These are phyloP conservation scores for Drosophila nannoptera DNA, from an alignment of 1,140 invertebrate genomes.

Conservation along the genomic window DNA sequence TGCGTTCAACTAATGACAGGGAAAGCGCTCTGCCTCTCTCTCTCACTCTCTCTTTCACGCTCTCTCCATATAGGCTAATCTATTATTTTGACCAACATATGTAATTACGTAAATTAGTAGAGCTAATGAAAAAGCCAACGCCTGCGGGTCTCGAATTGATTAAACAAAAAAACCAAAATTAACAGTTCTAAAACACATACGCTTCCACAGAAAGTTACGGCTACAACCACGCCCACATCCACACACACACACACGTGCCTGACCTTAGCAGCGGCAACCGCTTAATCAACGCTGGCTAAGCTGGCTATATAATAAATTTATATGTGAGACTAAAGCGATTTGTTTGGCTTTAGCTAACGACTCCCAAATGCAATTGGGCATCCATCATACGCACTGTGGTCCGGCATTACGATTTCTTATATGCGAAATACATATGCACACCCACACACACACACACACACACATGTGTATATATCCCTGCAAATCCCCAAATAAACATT, in stretches of 20 bases:
- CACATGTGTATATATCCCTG: conserved; percentile 16
- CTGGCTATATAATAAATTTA: conserved; percentile 34
- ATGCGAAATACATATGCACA: not conserved
- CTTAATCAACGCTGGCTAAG: conserved; percentile 36
- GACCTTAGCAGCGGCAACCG: conserved; percentile 11
- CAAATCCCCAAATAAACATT: conserved; percentile 61
- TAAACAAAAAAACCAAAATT: not conserved
- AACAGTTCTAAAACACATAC: conserved; percentile 20
- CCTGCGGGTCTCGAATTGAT: conserved; percentile 48
- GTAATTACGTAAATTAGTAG: conserved; percentile 54
- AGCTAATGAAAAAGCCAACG: conserved; percentile 57
- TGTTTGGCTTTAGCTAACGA: conserved; percentile 53
- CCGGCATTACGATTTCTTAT: conserved; percentile 22
- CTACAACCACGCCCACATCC: conserved; percentile 1
- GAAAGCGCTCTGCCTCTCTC: not conserved
- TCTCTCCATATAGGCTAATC: conserved; percentile 19
- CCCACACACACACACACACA: too few relatives aligned
- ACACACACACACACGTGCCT: not conserved
- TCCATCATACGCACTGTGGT: conserved; percentile 57
- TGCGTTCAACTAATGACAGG: conserved; percentile 47
- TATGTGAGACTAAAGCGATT: conserved; percentile 47
- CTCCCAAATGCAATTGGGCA: conserved; percentile 50
- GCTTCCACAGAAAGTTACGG: conserved; percentile 13
- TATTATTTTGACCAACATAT: conserved; percentile 31
- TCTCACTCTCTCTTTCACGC: not conserved